Conservation (phyloP, 2,888 invertebrate genomes). For the Crioceris asparagi region DNA sequence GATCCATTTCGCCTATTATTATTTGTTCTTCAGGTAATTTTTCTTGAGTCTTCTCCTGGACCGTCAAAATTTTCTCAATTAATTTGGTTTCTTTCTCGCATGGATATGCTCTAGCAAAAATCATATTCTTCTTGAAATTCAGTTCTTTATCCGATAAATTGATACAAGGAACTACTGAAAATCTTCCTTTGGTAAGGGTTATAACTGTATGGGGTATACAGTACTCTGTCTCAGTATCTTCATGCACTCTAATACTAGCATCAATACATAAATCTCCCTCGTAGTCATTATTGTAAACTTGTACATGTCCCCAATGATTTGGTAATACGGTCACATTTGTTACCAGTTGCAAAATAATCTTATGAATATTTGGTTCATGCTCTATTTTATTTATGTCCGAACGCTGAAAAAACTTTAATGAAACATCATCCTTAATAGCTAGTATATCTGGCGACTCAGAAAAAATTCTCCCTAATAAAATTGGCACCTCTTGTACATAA, state of each 20-base stretch:
- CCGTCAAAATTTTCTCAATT: slow-evolving; percentile 8
- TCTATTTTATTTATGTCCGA: background rate
- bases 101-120: slow-evolving; percentile 12
- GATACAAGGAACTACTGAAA: background rate
- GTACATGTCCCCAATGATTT: slow-evolving; percentile 12
- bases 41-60: background rate
- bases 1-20: slow-evolving; percentile 12
- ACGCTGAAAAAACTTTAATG: slow-evolving; percentile 9
- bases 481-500: slow-evolving; percentile 12
- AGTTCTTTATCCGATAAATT: slow-evolving; percentile 1
- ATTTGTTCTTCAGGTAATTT: slow-evolving; percentile 11
- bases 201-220: slow-evolving; percentile 11
- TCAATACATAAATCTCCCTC: slow-evolving; percentile 4
- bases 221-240: slow-evolving; percentile 8
- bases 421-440: slow-evolving; percentile 12
- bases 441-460: slow-evolving; percentile 11
- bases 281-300: slow-evolving; percentile 9
- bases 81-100: background rate
- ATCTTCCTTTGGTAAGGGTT: slow-evolving; percentile 1
- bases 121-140: background rate
- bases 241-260: slow-evolving; percentile 9
- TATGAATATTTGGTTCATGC: background rate
- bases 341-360: background rate
- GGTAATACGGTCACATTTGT: slow-evolving; percentile 6
- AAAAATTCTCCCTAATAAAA: slow-evolving; percentile 14